These are phyloP conservation scores for Erebia ligea DNA, from an alignment of 2,888 invertebrate genomes.

Conservation along the genomic window DNA sequence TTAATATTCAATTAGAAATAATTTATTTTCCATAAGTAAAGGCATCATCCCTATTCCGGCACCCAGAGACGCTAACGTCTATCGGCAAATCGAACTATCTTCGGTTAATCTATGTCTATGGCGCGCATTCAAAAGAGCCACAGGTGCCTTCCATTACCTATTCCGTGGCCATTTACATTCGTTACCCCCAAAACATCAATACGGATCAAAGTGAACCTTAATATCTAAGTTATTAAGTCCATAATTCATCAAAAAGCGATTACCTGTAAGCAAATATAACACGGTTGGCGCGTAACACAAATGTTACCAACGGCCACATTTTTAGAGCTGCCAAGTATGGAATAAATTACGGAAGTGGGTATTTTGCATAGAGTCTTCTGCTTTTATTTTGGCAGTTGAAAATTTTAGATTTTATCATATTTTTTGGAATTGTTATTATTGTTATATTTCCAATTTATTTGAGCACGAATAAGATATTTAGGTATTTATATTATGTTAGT, in stretches of 20 bases:
- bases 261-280: slow-evolving; percentile 15
- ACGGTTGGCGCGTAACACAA: slow-evolving; percentile 31
- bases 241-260: slow-evolving; percentile 18
- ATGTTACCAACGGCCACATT: slow-evolving; percentile 33
- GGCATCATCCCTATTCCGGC: too few relatives aligned
- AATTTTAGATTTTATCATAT: neutral
- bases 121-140: slow-evolving; percentile 29
- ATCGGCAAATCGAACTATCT: neutral
- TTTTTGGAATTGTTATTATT: neutral
- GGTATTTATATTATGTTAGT: too few relatives aligned
- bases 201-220: slow-evolving; percentile 25
- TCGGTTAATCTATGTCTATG: neutral
- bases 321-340: slow-evolving; percentile 8
- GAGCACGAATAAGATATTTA: too few relatives aligned
- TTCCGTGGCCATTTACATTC: slow-evolving; percentile 37
- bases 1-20: too few relatives aligned
- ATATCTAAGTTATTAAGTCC: slow-evolving; percentile 15
- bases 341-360: neutral
- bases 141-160: slow-evolving; percentile 42
- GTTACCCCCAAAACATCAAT: slow-evolving; percentile 24
- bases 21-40: too few relatives aligned
- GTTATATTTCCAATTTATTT: neutral
- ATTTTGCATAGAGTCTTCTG: neutral
- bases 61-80: too few relatives aligned
- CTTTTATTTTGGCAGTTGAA: neutral